These are phyloP conservation scores for Trogon melanurus DNA, from an alignment of 2,113 vertebrate species.

Conservation along the genomic window DNA sequence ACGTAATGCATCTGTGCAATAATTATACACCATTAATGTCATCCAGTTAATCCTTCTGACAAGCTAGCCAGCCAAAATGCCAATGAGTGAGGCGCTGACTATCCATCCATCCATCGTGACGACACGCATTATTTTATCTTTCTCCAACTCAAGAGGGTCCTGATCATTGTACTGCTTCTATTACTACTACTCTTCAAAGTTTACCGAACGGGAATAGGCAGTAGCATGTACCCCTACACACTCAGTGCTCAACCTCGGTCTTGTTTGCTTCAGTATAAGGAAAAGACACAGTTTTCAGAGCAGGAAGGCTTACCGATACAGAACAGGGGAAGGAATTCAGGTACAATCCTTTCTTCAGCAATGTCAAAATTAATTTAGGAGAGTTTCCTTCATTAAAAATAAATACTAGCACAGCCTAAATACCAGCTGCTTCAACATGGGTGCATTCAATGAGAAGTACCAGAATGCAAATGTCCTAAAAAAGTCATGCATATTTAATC, in stretches of 20 bases:
- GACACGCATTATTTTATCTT: neutral
- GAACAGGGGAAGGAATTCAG: neutral
- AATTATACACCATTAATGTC: neutral
- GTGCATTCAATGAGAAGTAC: neutral
- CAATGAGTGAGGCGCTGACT: neutral
- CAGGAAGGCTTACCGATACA: neutral
- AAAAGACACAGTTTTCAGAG: neutral
- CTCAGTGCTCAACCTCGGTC: neutral
- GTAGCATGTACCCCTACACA: rapidly evolving
- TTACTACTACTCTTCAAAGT: neutral
- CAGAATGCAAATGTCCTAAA: neutral
- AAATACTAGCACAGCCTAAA: neutral
- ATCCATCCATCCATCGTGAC: neutral
- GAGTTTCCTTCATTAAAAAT: neutral
- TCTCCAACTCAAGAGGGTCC: neutral
- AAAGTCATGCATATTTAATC: neutral
- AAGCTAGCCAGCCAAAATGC: neutral
- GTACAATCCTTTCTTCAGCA: neutral
- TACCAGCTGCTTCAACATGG: neutral
- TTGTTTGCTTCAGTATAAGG: neutral
- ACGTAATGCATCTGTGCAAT: neutral
- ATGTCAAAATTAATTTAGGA: neutral
- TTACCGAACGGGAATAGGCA: neutral
- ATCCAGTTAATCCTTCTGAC: neutral
- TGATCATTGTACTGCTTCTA: neutral